These are phyloP conservation scores for Lophotis ruficrista DNA, from an alignment of 2,113 vertebrate species.

Conservation along the genomic window DNA sequence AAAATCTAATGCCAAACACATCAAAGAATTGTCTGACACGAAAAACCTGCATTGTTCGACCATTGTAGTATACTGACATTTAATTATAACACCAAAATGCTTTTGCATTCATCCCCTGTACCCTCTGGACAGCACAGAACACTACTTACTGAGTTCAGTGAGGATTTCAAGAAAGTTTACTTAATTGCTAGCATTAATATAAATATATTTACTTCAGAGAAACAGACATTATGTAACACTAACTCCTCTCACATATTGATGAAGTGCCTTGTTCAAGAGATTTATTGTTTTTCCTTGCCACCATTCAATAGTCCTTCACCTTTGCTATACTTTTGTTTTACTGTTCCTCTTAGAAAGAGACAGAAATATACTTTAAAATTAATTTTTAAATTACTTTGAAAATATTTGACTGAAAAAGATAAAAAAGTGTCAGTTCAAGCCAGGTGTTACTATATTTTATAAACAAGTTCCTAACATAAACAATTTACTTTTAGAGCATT, in stretches of 20 bases:
- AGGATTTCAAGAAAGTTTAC: neutral
- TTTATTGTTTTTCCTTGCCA: neutral
- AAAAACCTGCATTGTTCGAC: neutral
- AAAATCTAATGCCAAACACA: neutral
- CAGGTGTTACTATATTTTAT: neutral
- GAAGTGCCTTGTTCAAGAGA: neutral
- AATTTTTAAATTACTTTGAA: neutral
- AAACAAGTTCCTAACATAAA: neutral
- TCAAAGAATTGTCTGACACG: neutral
- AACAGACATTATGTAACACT: neutral
- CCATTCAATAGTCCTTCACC: neutral
- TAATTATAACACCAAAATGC: neutral
- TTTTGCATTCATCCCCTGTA: neutral
- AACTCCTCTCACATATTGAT: neutral
- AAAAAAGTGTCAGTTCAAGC: neutral
- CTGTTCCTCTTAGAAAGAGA: neutral
- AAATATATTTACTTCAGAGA: neutral
- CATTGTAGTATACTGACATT: neutral
- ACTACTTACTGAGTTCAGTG: neutral
- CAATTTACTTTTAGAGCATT: neutral
- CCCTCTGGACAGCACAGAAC: neutral
- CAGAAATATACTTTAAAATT: neutral
- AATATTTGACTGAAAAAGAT: neutral
- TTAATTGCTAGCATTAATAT: neutral
- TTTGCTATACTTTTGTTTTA: neutral